These are phyloP conservation scores for Protophormia terraenovae DNA, from an alignment of 2,888 invertebrate species.

Conservation along the genomic window DNA sequence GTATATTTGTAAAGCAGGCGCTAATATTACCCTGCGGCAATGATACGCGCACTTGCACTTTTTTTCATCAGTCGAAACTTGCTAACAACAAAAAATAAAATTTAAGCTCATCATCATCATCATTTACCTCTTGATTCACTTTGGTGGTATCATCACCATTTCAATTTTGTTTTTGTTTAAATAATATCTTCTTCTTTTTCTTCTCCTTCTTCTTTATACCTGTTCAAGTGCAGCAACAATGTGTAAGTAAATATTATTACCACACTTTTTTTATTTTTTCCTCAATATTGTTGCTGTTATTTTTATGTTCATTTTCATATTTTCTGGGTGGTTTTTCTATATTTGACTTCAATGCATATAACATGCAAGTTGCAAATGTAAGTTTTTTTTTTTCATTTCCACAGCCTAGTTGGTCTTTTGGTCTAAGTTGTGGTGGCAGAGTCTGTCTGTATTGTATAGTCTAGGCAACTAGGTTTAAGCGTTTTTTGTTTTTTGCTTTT, in stretches of 20 bases:
- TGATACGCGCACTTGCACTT: slow-evolving; percentile 67
- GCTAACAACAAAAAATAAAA: slow-evolving; percentile 23
- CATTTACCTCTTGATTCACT: slow-evolving; percentile 46
- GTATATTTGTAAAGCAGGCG: slow-evolving; percentile 61
- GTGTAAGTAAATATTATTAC: slow-evolving; percentile 65
- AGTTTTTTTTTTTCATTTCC: not conserved
- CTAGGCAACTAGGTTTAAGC: slow-evolving; percentile 33
- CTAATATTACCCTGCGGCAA: slow-evolving; percentile 70
- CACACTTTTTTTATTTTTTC: slow-evolving; percentile 56
- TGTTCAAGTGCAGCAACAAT: slow-evolving; percentile 47
- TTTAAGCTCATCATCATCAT: slow-evolving; percentile 53
- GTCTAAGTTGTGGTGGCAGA: not conserved
- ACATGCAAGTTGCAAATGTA: slow-evolving; percentile 45
- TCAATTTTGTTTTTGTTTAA: not conserved
- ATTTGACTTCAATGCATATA: slow-evolving; percentile 18
- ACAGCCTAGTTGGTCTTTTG: slow-evolving; percentile 21
- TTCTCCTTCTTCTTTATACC: slow-evolving; percentile 23
- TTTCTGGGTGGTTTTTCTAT: slow-evolving; percentile 60
- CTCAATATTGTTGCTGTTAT: slow-evolving; percentile 20
- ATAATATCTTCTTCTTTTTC: not conserved
- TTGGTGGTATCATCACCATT: slow-evolving; percentile 51
- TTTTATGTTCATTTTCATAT: slow-evolving; percentile 46
- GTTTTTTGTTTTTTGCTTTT: not conserved
- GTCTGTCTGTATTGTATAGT: slow-evolving; percentile 6
- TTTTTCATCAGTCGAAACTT: slow-evolving; percentile 38